A percentile compares a stretch with the other conserved stretches of the same genome.
Evolutionary conservation across 2,888 invertebrate species (phyloP).

Genomic region (Rutpela maculata): DNA sequence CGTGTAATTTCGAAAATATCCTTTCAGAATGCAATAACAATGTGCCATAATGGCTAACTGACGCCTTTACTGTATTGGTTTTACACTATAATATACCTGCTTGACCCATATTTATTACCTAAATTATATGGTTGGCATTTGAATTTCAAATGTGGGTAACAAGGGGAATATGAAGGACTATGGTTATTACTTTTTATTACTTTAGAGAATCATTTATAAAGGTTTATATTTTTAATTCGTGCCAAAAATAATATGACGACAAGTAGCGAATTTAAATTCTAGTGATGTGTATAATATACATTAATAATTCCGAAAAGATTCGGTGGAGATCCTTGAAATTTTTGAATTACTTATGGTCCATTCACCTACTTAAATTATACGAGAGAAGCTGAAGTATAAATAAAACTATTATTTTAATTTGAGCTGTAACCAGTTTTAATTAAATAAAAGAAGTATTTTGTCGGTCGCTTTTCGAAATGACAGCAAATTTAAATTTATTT

Average conservation of each 20-base stretch:
- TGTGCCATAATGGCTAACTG: constrained; percentile 15
- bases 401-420: neutral
- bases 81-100: neutral
- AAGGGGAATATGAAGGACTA: neutral
- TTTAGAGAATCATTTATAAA: neutral
- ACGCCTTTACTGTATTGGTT: neutral
- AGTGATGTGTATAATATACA: neutral
- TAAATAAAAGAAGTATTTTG: too few relatives aligned
- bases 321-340: neutral
- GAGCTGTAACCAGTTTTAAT: too few relatives aligned
- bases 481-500: too few relatives aligned
- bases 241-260: neutral
- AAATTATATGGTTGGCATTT: constrained; percentile 7
- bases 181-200: neutral
- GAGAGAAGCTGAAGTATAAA: neutral
- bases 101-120: neutral
- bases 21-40: constrained; percentile 1
- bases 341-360: constrained; percentile 1
- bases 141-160: neutral
- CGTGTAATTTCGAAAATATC: constrained; percentile 20
- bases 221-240: neutral
- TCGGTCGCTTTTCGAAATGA: too few relatives aligned
- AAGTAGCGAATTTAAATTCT: neutral
- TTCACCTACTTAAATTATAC: neutral
- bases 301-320: neutral